These are phyloP conservation scores for Synergus gifuensis DNA, from an alignment of 2,888 invertebrate genomes.

Conservation along the genomic window DNA sequence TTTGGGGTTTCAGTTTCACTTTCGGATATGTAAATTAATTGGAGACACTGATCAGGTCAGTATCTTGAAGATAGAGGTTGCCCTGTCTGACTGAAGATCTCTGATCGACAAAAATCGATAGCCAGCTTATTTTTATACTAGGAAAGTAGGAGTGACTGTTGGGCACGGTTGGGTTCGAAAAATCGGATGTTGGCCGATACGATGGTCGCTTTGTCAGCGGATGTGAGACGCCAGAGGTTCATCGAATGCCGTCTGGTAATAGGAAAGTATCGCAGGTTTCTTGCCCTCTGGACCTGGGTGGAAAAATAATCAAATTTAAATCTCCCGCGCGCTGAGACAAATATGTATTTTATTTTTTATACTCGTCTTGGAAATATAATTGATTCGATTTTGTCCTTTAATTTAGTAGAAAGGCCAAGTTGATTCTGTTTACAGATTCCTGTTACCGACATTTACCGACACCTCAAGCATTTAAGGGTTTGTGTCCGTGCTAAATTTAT, in stretches of 20 bases:
- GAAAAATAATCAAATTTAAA: slow-evolving; percentile 68
- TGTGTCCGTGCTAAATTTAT: too few relatives aligned
- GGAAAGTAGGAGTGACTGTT: slow-evolving; percentile 65
- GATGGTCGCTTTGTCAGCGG: slow-evolving; percentile 24
- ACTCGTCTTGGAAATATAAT: too few relatives aligned
- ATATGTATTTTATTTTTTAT: too few relatives aligned
- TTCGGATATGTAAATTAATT: slow-evolving; percentile 66
- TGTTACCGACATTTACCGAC: too few relatives aligned
- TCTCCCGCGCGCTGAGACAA: too few relatives aligned
- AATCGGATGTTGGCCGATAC: slow-evolving; percentile 49
- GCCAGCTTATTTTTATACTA: slow-evolving; percentile 69
- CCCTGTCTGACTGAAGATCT: slow-evolving; percentile 48
- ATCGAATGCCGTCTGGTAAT: slow-evolving; percentile 61
- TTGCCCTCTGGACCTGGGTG: slow-evolving; percentile 58
- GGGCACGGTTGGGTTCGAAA: slow-evolving; percentile 43
- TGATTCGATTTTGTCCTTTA: too few relatives aligned
- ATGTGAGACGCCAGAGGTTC: slow-evolving; percentile 55
- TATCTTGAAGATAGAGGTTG: slow-evolving; percentile 58
- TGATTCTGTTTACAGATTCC: too few relatives aligned
- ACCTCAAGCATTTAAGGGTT: too few relatives aligned
- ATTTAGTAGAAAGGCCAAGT: too few relatives aligned
- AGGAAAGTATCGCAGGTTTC: slow-evolving; percentile 60
- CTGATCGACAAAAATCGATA: slow-evolving; percentile 71
- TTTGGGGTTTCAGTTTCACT: slow-evolving; percentile 12
- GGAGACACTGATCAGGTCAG: slow-evolving; percentile 64